Base-by-base conservation (phyloP, 2,797 vertebrate genomes). In the Pangasius sanitwongsei region DNA sequence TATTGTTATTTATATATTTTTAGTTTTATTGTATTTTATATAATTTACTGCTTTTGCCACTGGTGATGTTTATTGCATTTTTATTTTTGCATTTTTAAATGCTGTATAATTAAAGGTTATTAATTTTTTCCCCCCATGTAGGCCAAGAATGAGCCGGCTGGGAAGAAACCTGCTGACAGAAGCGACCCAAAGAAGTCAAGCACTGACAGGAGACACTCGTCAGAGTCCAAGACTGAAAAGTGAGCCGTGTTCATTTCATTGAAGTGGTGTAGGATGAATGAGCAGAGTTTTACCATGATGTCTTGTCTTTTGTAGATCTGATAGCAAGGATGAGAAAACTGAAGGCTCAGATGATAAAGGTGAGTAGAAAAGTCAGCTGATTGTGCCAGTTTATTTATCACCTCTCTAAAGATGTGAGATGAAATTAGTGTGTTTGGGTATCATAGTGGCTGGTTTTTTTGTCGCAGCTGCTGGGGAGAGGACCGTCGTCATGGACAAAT, bases 101-200 rank as follows among this genome's bases (percentile, higher is more conserved):
- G 25, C 20, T n/a, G 18, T n/a, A 53, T 16, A 53, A 50, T 16
- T 48, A 41, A 31, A 67, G 15, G 8, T 23, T 4, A 13, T 41
- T 70, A 2, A 12, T 67, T 23, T 12, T 48, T 48, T 3, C 37
- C 37, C 0, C 13, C 2, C 4, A 1, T 95, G 18, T 83, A 99
- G 99, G 99, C 98, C 57, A 99, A 99, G 95, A 99, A 99, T 6
- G 98, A 99, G 91, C 98, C 99, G 5, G 96, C 97, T 0, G 98
- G 98, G 63, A 99, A 98, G 90, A 99, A 98, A 89, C 94, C 97
- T 75, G 95, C 95, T 0, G 98, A 99, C 80, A 97, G 96, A 91
- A 94, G 69, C 23, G 98, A 98, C 31, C 44, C 92, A 59, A 98
- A 97, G 93, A 98, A 96, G 72, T 61, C 96, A 0, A 92, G 83